Base-by-base conservation (phyloP, 2,888 invertebrate genomes). In the Watsonalla binaria region DNA sequence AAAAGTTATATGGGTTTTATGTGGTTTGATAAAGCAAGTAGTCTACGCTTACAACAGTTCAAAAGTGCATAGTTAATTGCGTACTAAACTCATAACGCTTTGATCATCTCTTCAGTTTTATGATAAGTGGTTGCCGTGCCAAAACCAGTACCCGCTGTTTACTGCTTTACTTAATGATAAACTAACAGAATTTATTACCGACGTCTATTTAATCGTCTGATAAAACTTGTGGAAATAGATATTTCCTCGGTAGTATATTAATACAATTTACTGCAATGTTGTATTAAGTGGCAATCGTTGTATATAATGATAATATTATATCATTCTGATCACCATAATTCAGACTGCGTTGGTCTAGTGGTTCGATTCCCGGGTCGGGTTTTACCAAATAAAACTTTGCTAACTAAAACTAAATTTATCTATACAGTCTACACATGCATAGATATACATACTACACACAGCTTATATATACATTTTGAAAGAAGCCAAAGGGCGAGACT, bases 31-130 rank as follows among this genome's bases (percentile, higher is more conserved):
- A 24, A 24, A 1, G 24, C 24, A 24, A 24, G 24, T 24, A 24
- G 1, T 24, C 24, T 24, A 24, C 24, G 59, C 59, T 68, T 76
- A 74, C 74, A 76, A 72, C 54, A 56, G 58, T 63, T 37, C 8
- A 37, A 37, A 37, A 37, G 37, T 37, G 8, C 56, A 61, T 60
- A 63, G 62, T 65, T 65, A 57, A 64, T 70, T 68, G 8, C 66
- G 61, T 66, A 63, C 61, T 62, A 11, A 42, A 11, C 5, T 11
- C 5, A 8, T 8, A 42, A 42, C 5, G 7, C 42, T 42, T 42
- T 42, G 11, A 42, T 37, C 37, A 42, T 11, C 47, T 35, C 15
- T 45, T 42, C 42, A 8, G 5, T 42, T 49, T 37, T 49, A 35
- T 46, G 7, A 6, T 35, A n/a, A 35, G 48, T 35, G 48, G 48